These are phyloP conservation scores for Zapus hudsonius DNA, from an alignment of 2,113 vertebrate species.

Conservation along the genomic window DNA sequence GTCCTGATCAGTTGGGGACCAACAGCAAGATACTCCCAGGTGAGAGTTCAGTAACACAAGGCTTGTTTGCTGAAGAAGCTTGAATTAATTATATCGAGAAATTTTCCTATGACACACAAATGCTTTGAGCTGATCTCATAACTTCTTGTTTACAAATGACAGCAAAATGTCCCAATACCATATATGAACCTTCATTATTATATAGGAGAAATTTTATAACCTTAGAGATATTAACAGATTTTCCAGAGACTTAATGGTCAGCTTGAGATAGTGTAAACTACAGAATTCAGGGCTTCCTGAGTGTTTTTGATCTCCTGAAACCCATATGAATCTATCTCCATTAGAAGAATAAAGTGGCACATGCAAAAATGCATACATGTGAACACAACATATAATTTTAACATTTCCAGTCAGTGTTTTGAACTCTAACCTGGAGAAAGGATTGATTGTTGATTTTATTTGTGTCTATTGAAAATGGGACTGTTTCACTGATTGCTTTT, in stretches of 20 bases:
- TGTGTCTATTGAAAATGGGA: too few species aligned
- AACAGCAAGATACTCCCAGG: neutral
- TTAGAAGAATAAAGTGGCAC: neutral
- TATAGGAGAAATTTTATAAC: neutral
- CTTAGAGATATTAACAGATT: neutral
- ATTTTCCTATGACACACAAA: neutral
- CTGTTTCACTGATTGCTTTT: too few species aligned
- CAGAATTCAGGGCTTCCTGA: neutral
- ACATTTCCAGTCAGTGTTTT: neutral
- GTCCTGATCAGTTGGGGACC: neutral
- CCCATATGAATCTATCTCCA: neutral
- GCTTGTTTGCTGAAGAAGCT: neutral
- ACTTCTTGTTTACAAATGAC: neutral
- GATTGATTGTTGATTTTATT: neutral
- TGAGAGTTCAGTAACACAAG: neutral
- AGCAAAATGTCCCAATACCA: neutral
- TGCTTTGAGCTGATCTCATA: neutral
- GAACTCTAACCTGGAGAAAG: slow-evolving; percentile 10
- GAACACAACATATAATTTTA: slow-evolving; percentile 2
- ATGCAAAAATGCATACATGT: neutral
- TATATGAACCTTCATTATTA: neutral
- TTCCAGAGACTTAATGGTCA: neutral
- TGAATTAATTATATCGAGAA: neutral
- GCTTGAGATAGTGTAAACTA: neutral
- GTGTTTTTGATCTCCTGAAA: neutral